phyloP scores from a whole-genome alignment of 2,888 invertebrate species.

The Eupelmus urozonus region DNA sequence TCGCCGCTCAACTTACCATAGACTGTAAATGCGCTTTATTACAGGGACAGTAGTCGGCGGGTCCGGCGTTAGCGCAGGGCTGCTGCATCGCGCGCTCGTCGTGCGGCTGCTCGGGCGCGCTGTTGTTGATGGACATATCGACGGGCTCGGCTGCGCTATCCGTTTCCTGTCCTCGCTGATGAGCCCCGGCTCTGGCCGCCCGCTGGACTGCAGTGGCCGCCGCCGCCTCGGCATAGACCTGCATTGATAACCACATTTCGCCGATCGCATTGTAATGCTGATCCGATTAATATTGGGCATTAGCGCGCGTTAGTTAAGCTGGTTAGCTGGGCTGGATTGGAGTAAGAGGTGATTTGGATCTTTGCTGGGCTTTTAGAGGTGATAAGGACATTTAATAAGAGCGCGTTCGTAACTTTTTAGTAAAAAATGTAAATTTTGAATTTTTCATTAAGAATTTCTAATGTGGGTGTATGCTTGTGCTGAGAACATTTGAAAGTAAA shows the following conservation, averaged over 20 bases:
- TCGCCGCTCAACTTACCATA: slow-evolving; percentile 38
- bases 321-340: too few relatives aligned
- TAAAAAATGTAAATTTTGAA: too few relatives aligned
- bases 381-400: too few relatives aligned
- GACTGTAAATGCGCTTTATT: slow-evolving; percentile 46
- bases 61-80: slow-evolving; percentile 59
- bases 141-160: slow-evolving; percentile 73
- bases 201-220: not conserved
- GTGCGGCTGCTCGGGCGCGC: slow-evolving; percentile 60
- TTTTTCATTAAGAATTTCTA: too few relatives aligned
- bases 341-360: too few relatives aligned
- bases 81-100: slow-evolving; percentile 58
- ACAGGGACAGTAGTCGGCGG: slow-evolving; percentile 59
- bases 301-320: too few relatives aligned
- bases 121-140: slow-evolving; percentile 75
- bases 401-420: too few relatives aligned
- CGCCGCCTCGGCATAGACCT: slow-evolving; percentile 47
- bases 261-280: slow-evolving; percentile 9
- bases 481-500: too few relatives aligned
- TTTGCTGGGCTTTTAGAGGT: too few relatives aligned
- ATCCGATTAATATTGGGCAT: not conserved
- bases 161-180: slow-evolving; percentile 38
- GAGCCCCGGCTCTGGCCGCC: slow-evolving; percentile 2
- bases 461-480: too few relatives aligned
- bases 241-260: slow-evolving; percentile 13